A percentile compares a stretch with the other conserved stretches of the same genome.
phyloP scores from a whole-genome alignment of 1,140 invertebrate species.

The Lethocerus indicus region DNA sequence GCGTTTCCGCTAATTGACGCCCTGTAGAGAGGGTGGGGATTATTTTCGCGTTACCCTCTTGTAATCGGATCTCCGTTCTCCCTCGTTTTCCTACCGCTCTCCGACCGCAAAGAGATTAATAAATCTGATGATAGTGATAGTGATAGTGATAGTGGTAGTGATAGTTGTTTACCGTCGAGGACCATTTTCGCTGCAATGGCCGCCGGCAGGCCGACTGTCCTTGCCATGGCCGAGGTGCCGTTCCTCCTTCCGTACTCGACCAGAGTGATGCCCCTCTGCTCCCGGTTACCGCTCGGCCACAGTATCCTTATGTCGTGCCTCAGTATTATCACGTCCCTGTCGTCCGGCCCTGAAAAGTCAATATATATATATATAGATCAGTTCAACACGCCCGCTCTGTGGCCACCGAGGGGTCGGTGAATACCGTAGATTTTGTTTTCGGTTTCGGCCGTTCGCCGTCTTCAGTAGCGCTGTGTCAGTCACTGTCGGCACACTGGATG shows the following conservation, averaged over 20 bases:
- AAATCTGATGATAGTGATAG: too few relatives aligned
- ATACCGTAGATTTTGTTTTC: too few relatives aligned
- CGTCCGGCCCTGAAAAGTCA: constrained; percentile 27
- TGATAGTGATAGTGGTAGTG: background rate
- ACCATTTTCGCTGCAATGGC: constrained; percentile 97
- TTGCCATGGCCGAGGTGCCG: constrained; percentile 92
- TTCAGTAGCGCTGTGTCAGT: too few relatives aligned
- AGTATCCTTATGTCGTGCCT: constrained; percentile 83
- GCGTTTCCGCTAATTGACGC: too few relatives aligned
- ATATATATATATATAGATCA: background rate
- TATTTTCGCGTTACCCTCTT: too few relatives aligned
- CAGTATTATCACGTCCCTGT: constrained; percentile 87
- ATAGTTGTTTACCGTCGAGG: constrained; percentile 58
- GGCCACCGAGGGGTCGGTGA: too few relatives aligned
- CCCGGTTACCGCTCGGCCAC: constrained; percentile 74
- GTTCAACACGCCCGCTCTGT: background rate
- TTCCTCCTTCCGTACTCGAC: constrained; percentile 77
- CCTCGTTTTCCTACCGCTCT: too few relatives aligned
- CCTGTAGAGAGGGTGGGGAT: too few relatives aligned
- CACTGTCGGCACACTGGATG: too few relatives aligned
- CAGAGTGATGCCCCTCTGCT: constrained; percentile 77
- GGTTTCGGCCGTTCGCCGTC: too few relatives aligned
- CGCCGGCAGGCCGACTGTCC: constrained; percentile 89
- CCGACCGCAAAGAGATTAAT: too few relatives aligned
- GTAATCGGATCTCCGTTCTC: too few relatives aligned